Percentiles rank a stretch among this genome's conserved stretches.
These are phyloP conservation scores for Drosophila nikananu DNA, from an alignment of 1,140 invertebrate genomes.

Conservation along the genomic window DNA sequence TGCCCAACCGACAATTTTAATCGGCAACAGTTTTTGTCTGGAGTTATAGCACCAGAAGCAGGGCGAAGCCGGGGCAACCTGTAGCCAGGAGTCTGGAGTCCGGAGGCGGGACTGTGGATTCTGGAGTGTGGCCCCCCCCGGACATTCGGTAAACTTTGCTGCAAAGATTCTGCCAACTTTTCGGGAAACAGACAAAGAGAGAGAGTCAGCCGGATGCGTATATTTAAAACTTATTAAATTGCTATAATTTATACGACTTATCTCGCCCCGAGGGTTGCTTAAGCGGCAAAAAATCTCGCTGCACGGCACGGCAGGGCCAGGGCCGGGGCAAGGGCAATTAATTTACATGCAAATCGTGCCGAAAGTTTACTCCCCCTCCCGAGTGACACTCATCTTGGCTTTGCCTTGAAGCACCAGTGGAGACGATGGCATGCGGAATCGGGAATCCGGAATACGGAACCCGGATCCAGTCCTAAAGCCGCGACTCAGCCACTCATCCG, in stretches of 20 bases:
- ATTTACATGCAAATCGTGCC: constrained; percentile 85
- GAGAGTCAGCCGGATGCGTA: constrained; percentile 75
- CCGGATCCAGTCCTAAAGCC: constrained; percentile 19
- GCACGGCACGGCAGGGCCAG: constrained; percentile 46
- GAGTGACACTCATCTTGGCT: constrained; percentile 35
- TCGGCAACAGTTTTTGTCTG: constrained; percentile 83
- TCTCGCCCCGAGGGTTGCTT: constrained; percentile 76
- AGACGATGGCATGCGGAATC: not conserved
- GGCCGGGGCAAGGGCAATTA: constrained; percentile 77
- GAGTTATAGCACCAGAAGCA: constrained; percentile 67
- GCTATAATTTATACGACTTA: constrained; percentile 85
- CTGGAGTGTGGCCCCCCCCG: constrained; percentile 7
- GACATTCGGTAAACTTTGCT: constrained; percentile 62
- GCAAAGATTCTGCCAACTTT: constrained; percentile 73
- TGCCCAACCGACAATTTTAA: constrained; percentile 85
- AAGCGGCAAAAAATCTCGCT: constrained; percentile 54
- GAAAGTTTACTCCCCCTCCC: constrained; percentile 58
- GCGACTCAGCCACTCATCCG: constrained; percentile 26
- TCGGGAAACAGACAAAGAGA: constrained; percentile 40
- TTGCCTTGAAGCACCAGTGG: constrained; percentile 13
- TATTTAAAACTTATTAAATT: constrained; percentile 85
- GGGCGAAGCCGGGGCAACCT: constrained; percentile 26
- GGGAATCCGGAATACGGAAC: not conserved
- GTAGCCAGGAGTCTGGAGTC: constrained; percentile 17
- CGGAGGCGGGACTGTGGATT: not conserved